Percentiles rank a stretch among this genome's conserved stretches.
Evolutionary conservation across 1,140 invertebrate genomes (phyloP).

Genomic region (Aphis gossypii): DNA sequence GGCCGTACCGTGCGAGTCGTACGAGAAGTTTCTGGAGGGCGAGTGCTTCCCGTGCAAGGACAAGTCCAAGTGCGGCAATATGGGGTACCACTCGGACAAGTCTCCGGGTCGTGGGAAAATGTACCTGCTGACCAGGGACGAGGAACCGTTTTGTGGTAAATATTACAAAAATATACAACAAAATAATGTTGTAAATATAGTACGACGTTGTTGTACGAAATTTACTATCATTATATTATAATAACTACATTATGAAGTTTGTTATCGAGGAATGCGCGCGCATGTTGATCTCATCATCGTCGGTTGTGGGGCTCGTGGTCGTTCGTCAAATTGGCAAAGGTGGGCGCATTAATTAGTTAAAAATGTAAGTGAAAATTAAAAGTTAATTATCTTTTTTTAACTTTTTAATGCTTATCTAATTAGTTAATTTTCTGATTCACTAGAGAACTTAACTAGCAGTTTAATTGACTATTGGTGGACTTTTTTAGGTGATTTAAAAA

Average conservation of each 20-base stretch:
- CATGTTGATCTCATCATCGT: too few species aligned
- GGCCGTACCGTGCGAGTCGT: constrained; percentile 84
- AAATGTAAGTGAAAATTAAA: background rate
- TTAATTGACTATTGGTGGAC: background rate
- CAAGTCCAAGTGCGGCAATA: constrained; percentile 79
- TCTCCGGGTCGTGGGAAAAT: constrained; percentile 81
- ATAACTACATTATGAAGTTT: background rate
- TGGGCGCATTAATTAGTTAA: too few species aligned
- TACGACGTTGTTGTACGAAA: background rate
- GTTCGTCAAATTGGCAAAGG: background rate
- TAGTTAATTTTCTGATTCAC: background rate
- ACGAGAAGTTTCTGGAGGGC: constrained; percentile 83
- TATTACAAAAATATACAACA: background rate
- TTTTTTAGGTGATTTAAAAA: background rate
- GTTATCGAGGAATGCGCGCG: background rate
- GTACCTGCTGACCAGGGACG: constrained; percentile 86
- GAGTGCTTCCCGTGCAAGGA: constrained; percentile 75
- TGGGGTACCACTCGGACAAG: constrained; percentile 92
- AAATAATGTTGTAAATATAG: background rate
- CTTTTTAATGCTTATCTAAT: background rate
- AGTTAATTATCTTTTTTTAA: background rate
- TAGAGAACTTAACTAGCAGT: background rate
- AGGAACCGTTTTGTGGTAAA: constrained; percentile 89
- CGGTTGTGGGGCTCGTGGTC: too few species aligned
- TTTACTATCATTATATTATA: too few species aligned